Conservation (phyloP, 1,140 invertebrate genomes). For the Philotrypesis tridentata region DNA sequence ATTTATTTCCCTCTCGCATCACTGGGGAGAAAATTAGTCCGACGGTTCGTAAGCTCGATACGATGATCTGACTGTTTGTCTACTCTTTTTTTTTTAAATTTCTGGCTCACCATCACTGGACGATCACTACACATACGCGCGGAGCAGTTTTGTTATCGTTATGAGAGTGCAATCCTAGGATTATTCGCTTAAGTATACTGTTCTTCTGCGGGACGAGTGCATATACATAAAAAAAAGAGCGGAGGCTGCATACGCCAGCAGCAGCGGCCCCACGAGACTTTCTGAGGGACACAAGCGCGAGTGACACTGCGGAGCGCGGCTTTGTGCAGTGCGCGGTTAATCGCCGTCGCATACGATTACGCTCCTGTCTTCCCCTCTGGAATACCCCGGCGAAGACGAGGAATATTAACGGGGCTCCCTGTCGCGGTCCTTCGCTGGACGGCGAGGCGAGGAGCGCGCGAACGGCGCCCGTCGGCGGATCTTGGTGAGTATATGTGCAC, state of each 20-base stretch:
- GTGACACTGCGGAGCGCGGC: not conserved
- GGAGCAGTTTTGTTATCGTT: not conserved
- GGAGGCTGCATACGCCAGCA: too few relatives aligned
- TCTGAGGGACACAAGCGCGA: not conserved
- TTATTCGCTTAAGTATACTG: not conserved
- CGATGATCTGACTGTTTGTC: too few relatives aligned
- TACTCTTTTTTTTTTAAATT: too few relatives aligned
- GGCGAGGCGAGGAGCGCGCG: not conserved
- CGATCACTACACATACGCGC: not conserved
- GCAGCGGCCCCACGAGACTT: too few relatives aligned
- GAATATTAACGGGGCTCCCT: not conserved
- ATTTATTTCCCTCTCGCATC: not conserved
- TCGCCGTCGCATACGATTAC: not conserved
- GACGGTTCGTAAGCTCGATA: too few relatives aligned
- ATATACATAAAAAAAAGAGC: not conserved
- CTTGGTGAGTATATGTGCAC: slow-evolving; percentile 48
- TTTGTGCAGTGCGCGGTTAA: not conserved
- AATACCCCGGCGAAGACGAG: not conserved
- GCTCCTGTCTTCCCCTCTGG: not conserved
- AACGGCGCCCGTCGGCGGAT: slow-evolving; percentile 39
- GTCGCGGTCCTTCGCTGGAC: not conserved
- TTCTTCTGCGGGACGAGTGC: not conserved
- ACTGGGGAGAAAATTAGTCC: too few relatives aligned
- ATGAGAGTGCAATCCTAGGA: not conserved
- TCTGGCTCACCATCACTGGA: too few relatives aligned